Base-by-base conservation (phyloP, 2,888 invertebrate genomes). In the Eilema caniola region DNA sequence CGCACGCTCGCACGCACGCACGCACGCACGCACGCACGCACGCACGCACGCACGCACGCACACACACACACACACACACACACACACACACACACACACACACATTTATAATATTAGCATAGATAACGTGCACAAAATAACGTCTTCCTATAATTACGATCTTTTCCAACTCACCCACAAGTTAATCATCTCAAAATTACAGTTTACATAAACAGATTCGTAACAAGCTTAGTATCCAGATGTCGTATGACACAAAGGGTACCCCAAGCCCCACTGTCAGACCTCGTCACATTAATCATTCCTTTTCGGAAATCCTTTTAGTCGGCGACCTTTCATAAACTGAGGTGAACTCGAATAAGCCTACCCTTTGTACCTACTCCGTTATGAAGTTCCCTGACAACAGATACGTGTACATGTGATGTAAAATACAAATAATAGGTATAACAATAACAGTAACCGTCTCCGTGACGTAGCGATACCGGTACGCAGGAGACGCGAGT, bases 221-320 rank as follows among this genome's bases (percentile, higher is more conserved):
- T 47, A 28, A 61, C 56, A 33, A 66, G 23, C 56, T 66, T 63
- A 57, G 62, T 66, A 70, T 67, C 69, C 73, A 69, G 73, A 66
- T 66, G 60, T 66, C 65, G 73, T 73, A 62, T 69, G 61, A 75
- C 70, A 80, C 72, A 86, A 86, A 79, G 78, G 78, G 75, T 76
- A 73, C 61, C 69, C 75, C 72, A 78, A 85, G 79, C 80, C 80
- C 66, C 63, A 69, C 74, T 76, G 84, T 82, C 86, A 78, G 79
- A 78, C 75, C 71, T 62, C 62, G 70, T 74, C 79, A 74, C 87
- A 88, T 89, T 89, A 87, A 87, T 90, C 86, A 89, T 87, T 85
- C 87, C 83, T 76, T 82, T 86, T 83, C 66, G 79, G 80, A 85
- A 89, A 89, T 88, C 88, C 90, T 84, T 86, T 87, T 81, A 85